Evolutionary conservation across 2,797 vertebrate species (phyloP).

Genomic region (Gambelia wislizenii): DNA sequence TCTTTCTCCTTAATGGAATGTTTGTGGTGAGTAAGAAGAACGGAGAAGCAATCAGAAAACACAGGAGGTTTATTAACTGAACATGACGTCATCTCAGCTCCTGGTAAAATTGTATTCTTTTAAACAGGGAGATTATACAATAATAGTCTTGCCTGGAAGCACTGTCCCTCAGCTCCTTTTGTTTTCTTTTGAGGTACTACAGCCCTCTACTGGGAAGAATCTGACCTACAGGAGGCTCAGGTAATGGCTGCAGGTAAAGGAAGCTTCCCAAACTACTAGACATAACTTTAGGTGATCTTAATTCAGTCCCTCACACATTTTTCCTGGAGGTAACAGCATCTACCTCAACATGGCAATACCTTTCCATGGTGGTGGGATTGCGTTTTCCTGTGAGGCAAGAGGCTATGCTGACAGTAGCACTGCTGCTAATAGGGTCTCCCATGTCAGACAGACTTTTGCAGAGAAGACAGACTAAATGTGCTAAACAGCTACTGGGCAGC

Average conservation of each 20-base stretch:
- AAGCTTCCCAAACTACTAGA: neutral
- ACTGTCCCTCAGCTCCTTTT: neutral
- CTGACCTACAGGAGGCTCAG: neutral
- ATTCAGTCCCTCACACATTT: neutral
- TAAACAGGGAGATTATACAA: neutral
- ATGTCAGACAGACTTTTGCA: too few species aligned
- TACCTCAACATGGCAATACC: too few species aligned
- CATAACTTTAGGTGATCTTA: neutral
- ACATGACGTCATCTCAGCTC: neutral
- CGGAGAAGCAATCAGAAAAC: neutral
- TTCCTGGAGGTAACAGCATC: too few species aligned
- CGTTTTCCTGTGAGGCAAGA: too few species aligned
- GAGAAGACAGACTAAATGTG: too few species aligned
- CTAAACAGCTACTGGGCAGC: too few species aligned
- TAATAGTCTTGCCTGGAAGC: neutral
- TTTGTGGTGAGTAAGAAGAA: neutral
- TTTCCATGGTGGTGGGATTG: too few species aligned
- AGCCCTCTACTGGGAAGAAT: conserved; percentile 17
- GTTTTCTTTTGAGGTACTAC: neutral
- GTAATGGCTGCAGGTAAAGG: neutral
- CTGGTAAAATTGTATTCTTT: neutral
- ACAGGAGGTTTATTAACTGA: neutral
- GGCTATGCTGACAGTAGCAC: too few species aligned
- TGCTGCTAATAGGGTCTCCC: too few species aligned
- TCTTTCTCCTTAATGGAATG: neutral